Conservation (phyloP, 2,888 invertebrate genomes). For the Neoscelio sp. region DNA sequence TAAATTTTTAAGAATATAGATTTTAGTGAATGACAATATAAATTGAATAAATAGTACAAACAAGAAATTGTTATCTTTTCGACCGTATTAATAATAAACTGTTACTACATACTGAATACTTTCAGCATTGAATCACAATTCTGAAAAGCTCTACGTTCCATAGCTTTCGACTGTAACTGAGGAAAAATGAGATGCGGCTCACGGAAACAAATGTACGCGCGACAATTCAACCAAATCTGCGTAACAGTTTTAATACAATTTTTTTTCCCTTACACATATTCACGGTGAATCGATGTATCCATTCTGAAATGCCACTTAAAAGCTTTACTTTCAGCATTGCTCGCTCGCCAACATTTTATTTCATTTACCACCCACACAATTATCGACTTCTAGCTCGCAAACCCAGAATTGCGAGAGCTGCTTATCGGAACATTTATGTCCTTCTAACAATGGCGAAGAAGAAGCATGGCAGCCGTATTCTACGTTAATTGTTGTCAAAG, state of each 20-base stretch:
- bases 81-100: too few relatives aligned
- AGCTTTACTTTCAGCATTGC: conserved; percentile 34
- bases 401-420: conserved; percentile 23
- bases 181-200: neutral
- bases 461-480: conserved; percentile 30
- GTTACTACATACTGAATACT: too few relatives aligned
- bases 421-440: conserved; percentile 50
- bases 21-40: too few relatives aligned
- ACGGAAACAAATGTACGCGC: neutral
- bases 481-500: conserved; percentile 40
- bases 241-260: conserved; percentile 15
- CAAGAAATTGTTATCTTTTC: too few relatives aligned
- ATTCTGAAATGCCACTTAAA: conserved; percentile 22
- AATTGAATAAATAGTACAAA: too few relatives aligned
- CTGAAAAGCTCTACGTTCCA: neutral
- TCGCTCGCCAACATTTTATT: conserved; percentile 30
- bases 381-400: conserved; percentile 32
- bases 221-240: neutral
- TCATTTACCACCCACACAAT: conserved; percentile 33
- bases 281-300: conserved; percentile 37
- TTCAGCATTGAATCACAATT: neutral
- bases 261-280: conserved; percentile 14
- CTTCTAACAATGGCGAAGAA: conserved; percentile 50
- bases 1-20: too few relatives aligned
- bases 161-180: too few relatives aligned